Conservation (phyloP, 2,888 invertebrate genomes). For the Ochropleura leucogaster region DNA sequence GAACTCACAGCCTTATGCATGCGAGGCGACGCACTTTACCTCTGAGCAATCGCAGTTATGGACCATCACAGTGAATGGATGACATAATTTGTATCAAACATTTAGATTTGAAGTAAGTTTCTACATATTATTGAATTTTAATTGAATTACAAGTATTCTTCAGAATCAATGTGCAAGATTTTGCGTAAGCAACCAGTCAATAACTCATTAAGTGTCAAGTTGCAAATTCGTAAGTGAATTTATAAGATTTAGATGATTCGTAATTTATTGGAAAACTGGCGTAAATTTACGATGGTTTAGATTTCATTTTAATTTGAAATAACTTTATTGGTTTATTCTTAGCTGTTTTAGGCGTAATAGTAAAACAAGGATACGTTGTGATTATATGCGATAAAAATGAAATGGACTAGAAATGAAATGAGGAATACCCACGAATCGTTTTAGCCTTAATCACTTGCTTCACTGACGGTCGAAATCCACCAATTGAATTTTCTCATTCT, state of each 20-base stretch:
- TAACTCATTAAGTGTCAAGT: conserved; percentile 30
- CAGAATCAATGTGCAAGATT: conserved; percentile 36
- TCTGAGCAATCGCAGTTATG: too few species aligned
- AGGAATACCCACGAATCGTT: not conserved
- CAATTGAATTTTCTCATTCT: not conserved
- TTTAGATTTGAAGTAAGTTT: not conserved
- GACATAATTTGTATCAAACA: too few species aligned
- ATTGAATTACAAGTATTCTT: conserved; percentile 49
- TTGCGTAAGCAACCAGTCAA: conserved; percentile 40
- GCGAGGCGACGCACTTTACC: too few species aligned
- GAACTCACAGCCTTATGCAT: too few species aligned
- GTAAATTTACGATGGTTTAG: conserved; percentile 18
- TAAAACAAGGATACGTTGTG: not conserved
- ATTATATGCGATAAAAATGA: not conserved
- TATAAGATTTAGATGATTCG: conserved; percentile 24
- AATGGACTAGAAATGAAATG: not conserved
- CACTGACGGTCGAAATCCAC: not conserved
- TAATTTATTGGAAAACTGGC: conserved; percentile 31
- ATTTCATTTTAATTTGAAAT: conserved; percentile 28
- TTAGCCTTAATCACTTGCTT: not conserved
- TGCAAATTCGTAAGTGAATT: conserved; percentile 42
- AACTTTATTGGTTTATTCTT: not conserved
- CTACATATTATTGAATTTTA: conserved; percentile 2
- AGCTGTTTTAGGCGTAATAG: not conserved
- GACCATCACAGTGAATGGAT: too few species aligned